Conservation (phyloP, 2,797 vertebrate species). For the Syncerus caffer region DNA sequence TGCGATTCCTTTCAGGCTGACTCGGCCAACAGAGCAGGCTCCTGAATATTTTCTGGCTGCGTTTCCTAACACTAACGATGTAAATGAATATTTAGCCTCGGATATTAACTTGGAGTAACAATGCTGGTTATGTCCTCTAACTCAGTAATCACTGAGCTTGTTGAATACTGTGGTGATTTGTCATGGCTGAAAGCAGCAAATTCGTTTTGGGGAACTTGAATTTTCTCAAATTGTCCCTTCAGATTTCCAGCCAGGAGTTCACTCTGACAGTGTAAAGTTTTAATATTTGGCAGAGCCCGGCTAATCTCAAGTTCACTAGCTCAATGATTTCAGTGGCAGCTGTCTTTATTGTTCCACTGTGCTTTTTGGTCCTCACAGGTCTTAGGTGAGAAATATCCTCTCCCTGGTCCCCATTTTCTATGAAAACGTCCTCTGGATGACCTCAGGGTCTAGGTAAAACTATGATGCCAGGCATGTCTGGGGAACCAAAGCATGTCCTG, state of each 20-base stretch:
- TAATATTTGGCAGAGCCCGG: background rate
- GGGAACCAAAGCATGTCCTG: background rate
- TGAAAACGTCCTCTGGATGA: background rate
- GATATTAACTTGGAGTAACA: background rate
- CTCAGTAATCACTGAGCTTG: background rate
- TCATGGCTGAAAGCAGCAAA: constrained; percentile 34
- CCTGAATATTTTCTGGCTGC: constrained; percentile 14
- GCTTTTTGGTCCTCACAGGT: background rate
- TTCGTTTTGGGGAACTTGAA: background rate
- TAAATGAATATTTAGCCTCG: constrained; percentile 17
- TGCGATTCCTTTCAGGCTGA: background rate
- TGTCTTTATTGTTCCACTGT: background rate
- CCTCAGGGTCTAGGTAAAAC: background rate
- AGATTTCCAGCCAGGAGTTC: background rate
- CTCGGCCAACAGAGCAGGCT: background rate
- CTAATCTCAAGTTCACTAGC: background rate
- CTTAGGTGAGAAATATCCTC: background rate
- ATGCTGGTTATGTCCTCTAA: constrained; percentile 20
- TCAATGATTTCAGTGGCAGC: background rate
- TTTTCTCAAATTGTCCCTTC: constrained; percentile 32
- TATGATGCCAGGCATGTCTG: background rate
- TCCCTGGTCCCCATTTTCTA: background rate
- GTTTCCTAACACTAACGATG: constrained; percentile 43
- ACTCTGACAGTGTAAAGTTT: background rate
- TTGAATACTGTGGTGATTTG: background rate